Percentiles rank a stretch among this genome's conserved stretches.
phyloP scores from a whole-genome alignment of 2,113 vertebrate genomes.

The Eudyptes chrysolophus region DNA sequence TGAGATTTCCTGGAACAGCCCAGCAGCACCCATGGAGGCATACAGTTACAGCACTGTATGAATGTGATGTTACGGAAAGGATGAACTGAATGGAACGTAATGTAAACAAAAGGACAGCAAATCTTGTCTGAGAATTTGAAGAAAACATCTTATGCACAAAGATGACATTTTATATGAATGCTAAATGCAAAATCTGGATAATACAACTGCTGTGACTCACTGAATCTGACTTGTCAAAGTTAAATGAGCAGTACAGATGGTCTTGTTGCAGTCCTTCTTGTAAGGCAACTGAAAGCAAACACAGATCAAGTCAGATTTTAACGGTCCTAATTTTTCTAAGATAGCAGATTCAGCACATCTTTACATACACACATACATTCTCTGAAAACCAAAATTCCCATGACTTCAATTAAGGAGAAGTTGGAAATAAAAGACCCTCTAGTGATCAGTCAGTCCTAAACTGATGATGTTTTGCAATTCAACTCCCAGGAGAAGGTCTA shows the following conservation, averaged over 20 bases:
- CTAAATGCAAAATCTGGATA: background rate
- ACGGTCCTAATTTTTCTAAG: background rate
- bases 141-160: background rate
- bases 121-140: background rate
- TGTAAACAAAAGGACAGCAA: background rate
- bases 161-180: background rate
- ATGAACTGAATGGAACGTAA: background rate
- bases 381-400: background rate
- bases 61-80: background rate
- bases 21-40: accelerated
- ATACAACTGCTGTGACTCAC: conserved; percentile 28
- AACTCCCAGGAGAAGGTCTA: background rate
- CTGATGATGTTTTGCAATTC: background rate
- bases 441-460: background rate
- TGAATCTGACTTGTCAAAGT: background rate
- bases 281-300: conserved; percentile 65
- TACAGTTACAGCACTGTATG: background rate
- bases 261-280: conserved; percentile 49
- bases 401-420: background rate
- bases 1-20: background rate
- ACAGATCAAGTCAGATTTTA: background rate
- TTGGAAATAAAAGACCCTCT: background rate
- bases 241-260: conserved; percentile 37
- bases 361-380: background rate
- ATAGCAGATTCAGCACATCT: background rate